Evolutionary conservation across 2,888 invertebrate genomes (phyloP).

Genomic region (Sthenelais limicola): DNA sequence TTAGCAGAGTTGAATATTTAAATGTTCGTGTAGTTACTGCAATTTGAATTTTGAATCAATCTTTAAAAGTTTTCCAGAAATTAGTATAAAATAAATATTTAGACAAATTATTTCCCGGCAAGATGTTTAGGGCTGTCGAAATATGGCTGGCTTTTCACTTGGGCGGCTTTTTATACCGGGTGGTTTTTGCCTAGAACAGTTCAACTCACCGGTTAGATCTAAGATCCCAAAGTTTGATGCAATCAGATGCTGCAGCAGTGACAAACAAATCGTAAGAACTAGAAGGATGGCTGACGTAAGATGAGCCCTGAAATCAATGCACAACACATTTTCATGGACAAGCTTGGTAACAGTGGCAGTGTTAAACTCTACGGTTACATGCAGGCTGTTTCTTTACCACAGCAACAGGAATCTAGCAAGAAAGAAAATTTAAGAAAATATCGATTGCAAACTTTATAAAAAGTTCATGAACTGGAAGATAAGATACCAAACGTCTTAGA

Average conservation of each 20-base stretch:
- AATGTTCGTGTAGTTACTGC: too few relatives aligned
- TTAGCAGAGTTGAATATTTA: too few relatives aligned
- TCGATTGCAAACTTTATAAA: background rate
- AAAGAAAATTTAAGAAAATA: background rate
- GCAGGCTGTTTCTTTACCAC: background rate
- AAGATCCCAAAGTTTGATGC: slow-evolving; percentile 72
- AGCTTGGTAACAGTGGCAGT: too few relatives aligned
- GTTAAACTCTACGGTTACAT: background rate
- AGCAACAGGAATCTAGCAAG: background rate
- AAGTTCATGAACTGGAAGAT: too few relatives aligned
- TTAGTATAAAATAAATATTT: too few relatives aligned
- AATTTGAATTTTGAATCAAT: too few relatives aligned
- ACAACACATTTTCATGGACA: background rate
- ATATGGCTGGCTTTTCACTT: background rate
- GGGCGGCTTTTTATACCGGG: background rate
- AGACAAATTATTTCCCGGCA: too few relatives aligned
- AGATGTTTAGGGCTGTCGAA: too few relatives aligned
- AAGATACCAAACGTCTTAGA: too few relatives aligned
- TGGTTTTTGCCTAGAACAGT: too few relatives aligned
- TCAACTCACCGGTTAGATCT: slow-evolving; percentile 63
- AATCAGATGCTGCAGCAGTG: slow-evolving; percentile 68
- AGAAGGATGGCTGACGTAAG: slow-evolving; percentile 62
- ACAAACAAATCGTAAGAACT: slow-evolving; percentile 68
- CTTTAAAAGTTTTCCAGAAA: too few relatives aligned
- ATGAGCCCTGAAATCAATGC: slow-evolving; percentile 59